Evolutionary conservation across 2,113 vertebrate genomes (phyloP).

Genomic region (Protobothrops mucrosquamatus): DNA sequence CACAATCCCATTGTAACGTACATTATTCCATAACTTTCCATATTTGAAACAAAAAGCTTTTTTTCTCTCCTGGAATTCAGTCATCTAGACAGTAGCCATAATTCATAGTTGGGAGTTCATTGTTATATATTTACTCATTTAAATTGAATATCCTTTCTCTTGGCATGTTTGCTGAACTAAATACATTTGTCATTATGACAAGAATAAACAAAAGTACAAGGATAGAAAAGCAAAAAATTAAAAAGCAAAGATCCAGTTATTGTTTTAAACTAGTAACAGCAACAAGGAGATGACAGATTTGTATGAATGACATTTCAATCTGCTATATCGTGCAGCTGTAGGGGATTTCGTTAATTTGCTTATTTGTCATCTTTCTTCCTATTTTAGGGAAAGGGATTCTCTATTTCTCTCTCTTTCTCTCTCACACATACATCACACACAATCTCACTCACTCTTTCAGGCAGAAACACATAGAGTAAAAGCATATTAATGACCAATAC

Average conservation of each 20-base stretch:
- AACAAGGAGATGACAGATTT: slow-evolving; percentile 16
- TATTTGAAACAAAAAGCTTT: background rate
- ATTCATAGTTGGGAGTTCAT: slow-evolving; percentile 4
- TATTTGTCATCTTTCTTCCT: background rate
- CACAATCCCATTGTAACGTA: background rate
- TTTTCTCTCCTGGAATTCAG: background rate
- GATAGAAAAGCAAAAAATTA: background rate
- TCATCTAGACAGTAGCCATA: slow-evolving; percentile 23
- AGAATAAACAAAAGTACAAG: slow-evolving; percentile 28
- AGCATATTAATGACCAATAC: background rate
- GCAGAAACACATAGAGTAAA: background rate
- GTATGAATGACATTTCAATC: slow-evolving; percentile 14
- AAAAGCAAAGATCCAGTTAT: background rate
- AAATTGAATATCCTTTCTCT: slow-evolving; percentile 15
- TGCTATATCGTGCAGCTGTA: background rate
- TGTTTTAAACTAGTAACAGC: slow-evolving; percentile 12
- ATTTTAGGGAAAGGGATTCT: background rate
- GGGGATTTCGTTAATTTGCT: background rate
- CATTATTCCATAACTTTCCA: background rate
- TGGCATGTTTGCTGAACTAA: slow-evolving; percentile 12
- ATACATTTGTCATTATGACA: slow-evolving; percentile 33
- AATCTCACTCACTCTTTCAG: no score
- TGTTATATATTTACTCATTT: slow-evolving; percentile 12
- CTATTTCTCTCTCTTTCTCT: background rate
- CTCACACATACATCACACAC: background rate